Percentiles rank a stretch among this genome's conserved stretches.
Evolutionary conservation across 2,113 vertebrate genomes (phyloP).

Genomic region (Gymnogyps californianus): DNA sequence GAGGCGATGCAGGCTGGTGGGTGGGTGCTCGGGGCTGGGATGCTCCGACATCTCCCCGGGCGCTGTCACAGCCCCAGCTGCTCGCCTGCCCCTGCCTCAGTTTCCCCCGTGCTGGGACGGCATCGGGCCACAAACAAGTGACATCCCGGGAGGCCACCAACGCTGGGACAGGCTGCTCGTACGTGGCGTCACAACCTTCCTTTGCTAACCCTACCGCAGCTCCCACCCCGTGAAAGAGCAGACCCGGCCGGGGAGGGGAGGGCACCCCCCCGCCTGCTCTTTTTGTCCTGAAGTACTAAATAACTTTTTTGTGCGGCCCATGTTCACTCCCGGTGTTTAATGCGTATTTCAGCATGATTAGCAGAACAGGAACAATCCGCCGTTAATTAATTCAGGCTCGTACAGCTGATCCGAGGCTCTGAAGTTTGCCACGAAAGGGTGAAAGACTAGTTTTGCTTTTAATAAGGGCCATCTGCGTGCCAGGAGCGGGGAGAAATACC

Average conservation of each 20-base stretch:
- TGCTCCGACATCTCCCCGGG: neutral
- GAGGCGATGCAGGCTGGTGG: neutral
- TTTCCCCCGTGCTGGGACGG: neutral
- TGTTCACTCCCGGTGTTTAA: slow-evolving; percentile 16
- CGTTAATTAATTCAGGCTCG: slow-evolving; percentile 68
- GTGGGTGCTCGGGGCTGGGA: neutral
- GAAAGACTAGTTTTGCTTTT: slow-evolving; percentile 72
- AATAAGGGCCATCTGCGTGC: slow-evolving; percentile 66
- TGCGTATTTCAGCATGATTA: slow-evolving; percentile 61
- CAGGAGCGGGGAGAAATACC: neutral
- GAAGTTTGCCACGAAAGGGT: slow-evolving; percentile 66
- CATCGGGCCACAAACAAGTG: rapidly evolving
- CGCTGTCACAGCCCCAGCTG: neutral
- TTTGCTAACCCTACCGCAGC: rapidly evolving
- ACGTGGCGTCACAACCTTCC: rapidly evolving
- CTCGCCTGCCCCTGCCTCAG: neutral
- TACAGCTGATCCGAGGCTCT: slow-evolving; percentile 52
- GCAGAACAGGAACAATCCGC: slow-evolving; percentile 53
- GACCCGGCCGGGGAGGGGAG: neutral
- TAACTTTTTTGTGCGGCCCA: neutral
- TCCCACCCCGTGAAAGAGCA: neutral
- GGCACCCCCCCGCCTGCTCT: rapidly evolving
- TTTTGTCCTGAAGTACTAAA: neutral
- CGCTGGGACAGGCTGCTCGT: neutral
- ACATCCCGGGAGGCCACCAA: neutral